Base-by-base conservation (phyloP, 2,888 invertebrate species). In the Dryadula phaetusa region DNA sequence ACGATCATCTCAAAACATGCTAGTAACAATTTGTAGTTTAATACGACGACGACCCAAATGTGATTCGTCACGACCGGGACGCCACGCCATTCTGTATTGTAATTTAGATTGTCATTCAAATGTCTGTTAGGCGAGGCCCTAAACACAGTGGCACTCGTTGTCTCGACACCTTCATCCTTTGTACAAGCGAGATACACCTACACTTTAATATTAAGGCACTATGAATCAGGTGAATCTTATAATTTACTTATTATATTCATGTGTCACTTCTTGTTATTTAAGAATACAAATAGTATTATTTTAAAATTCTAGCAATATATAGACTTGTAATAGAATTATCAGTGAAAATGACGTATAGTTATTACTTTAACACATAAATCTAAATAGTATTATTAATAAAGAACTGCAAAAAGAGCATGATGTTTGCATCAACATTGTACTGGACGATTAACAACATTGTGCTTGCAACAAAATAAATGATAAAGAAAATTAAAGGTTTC, bases 401-500 rank as follows among this genome's bases (percentile, higher is more conserved):
- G 46, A 47, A 25, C 25, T 16, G 56, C 60, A 63, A 44, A 72
- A 65, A 67, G 64, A 52, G 47, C 62, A 63, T 68, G 63, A 56
- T 70, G 69, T 70, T 71, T 72, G 67, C 70, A 74, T 73, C 69
- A 77, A 84, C 84, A 83, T 79, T 86, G 85, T 86, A 82, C 75
- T 65, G 76, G 69, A 74, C 83, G 80, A 85, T 88, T 87, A 85
- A 80, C 83, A 84, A 90, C 88, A 83, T 77, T 87, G 88, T 89
- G 77, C 74, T 67, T 66, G 71, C 79, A 83, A 87, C 86, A 87
- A 86, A 87, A 86, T 83, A 81, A 83, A 85, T 89, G 87, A 88
- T 89, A 87, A 84, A 86, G 87, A 88, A 90, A 87, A 90, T 90
- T 90, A 88, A 90, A 85, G 86, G 89, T 90, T 89, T 84, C 83